phyloP scores from a whole-genome alignment of 2,797 vertebrate species.

The Bufotes viridis region DNA sequence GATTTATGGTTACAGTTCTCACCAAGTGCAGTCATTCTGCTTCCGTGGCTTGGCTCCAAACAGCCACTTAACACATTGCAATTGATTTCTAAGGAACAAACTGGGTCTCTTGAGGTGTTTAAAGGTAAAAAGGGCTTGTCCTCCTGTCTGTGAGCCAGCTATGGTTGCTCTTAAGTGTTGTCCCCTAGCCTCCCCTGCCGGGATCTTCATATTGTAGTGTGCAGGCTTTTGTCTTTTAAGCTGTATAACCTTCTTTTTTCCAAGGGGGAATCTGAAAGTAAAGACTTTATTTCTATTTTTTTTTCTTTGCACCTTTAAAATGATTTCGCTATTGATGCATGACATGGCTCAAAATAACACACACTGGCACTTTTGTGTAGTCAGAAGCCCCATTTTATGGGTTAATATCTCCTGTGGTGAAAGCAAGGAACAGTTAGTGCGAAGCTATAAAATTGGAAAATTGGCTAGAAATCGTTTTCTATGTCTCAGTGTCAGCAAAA shows the following conservation, averaged over 20 bases:
- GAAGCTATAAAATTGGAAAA: neutral
- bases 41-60: constrained; percentile 60
- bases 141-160: constrained; percentile 51
- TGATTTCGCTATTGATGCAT: constrained; percentile 11
- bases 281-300: neutral
- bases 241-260: constrained; percentile 20
- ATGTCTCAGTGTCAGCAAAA: neutral
- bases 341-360: neutral
- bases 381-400: neutral
- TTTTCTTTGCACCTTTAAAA: neutral
- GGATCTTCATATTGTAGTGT: constrained; percentile 16
- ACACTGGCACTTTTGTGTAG: neutral
- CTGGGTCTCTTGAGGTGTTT: constrained; percentile 55
- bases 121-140: constrained; percentile 57
- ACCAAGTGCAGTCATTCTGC: constrained; percentile 37
- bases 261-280: constrained; percentile 2
- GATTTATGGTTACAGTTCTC: constrained; percentile 57
- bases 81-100: constrained; percentile 61
- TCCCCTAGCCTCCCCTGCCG: constrained; percentile 8
- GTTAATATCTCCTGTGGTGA: constrained; percentile 15
- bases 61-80: constrained; percentile 61
- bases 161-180: constrained; percentile 2
- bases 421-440: neutral
- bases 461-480: neutral
- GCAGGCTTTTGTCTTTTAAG: neutral